These are phyloP conservation scores for Yponomeuta cagnagella DNA, from an alignment of 2,888 invertebrate species.

Conservation along the genomic window DNA sequence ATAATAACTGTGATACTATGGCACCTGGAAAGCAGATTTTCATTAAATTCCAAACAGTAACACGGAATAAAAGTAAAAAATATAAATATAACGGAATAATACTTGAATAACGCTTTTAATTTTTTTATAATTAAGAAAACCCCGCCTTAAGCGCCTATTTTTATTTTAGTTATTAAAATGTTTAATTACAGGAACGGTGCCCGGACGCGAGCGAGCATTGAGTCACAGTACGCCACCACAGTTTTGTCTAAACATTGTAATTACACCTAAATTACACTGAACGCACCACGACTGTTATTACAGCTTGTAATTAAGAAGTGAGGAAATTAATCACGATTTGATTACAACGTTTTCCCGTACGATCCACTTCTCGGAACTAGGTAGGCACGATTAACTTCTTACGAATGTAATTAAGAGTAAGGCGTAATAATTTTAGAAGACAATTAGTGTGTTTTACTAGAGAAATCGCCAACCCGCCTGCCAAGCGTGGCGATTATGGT, in stretches of 20 bases:
- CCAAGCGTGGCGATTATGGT: too few species aligned
- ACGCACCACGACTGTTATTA: conserved; percentile 38
- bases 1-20: too few species aligned
- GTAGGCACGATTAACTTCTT: neutral
- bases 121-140: conserved; percentile 17
- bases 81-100: too few species aligned
- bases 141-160: conserved; percentile 34
- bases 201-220: conserved; percentile 59
- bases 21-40: too few species aligned
- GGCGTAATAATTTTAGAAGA: neutral
- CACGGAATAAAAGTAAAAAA: too few species aligned
- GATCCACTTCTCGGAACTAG: neutral
- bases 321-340: conserved; percentile 33
- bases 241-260: conserved; percentile 65
- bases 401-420: neutral
- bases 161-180: conserved; percentile 60
- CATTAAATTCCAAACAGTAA: too few species aligned
- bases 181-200: conserved; percentile 73
- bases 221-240: conserved; percentile 61
- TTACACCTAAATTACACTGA: conserved; percentile 36
- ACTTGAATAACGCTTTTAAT: too few species aligned
- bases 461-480: too few species aligned
- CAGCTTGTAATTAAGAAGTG: conserved; percentile 41
- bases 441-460: neutral
- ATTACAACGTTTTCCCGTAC: conserved; percentile 4